Evolutionary conservation across 2,888 invertebrate genomes (phyloP).

Genomic region (Liodrosophila aerea): DNA sequence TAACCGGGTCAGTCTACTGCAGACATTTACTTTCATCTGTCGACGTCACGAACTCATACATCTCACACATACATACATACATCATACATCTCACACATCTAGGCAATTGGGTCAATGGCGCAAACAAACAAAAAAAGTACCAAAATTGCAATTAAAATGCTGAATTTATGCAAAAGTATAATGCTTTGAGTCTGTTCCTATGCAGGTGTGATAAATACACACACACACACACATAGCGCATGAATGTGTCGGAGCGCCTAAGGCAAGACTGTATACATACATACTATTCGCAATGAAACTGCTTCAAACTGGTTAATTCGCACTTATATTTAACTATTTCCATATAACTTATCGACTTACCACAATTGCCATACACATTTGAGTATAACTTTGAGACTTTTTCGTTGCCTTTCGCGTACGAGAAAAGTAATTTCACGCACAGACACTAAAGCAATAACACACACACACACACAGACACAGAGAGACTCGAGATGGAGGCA

Average conservation of each 20-base stretch:
- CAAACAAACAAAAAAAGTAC: slow-evolving; percentile 21
- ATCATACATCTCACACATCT: neutral
- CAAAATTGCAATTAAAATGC: slow-evolving; percentile 27
- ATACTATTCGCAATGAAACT: too few relatives aligned
- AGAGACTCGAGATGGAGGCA: neutral
- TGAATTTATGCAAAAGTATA: slow-evolving; percentile 22
- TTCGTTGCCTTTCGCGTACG: slow-evolving; percentile 60
- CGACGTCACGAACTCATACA: slow-evolving; percentile 32
- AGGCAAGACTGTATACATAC: too few relatives aligned
- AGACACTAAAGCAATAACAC: slow-evolving; percentile 33
- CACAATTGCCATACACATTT: slow-evolving; percentile 94
- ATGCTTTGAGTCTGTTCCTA: slow-evolving; percentile 6
- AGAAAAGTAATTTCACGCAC: slow-evolving; percentile 58
- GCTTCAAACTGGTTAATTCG: too few relatives aligned
- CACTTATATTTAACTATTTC: too few relatives aligned
- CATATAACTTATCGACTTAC: slow-evolving; percentile 86
- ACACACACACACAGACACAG: slow-evolving; percentile 19
- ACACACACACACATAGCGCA: too few relatives aligned
- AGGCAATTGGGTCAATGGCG: slow-evolving; percentile 55
- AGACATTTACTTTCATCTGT: slow-evolving; percentile 47
- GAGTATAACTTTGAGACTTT: slow-evolving; percentile 79
- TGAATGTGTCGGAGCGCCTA: too few relatives aligned
- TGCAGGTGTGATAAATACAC: neutral
- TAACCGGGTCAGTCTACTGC: slow-evolving; percentile 61
- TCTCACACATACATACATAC: neutral